Evolutionary conservation across 92 coral and sea anemone genomes (phyloP), one percentile per base, ranked within the genome.

Genomic region (Virgularia gustaviana): DNA sequence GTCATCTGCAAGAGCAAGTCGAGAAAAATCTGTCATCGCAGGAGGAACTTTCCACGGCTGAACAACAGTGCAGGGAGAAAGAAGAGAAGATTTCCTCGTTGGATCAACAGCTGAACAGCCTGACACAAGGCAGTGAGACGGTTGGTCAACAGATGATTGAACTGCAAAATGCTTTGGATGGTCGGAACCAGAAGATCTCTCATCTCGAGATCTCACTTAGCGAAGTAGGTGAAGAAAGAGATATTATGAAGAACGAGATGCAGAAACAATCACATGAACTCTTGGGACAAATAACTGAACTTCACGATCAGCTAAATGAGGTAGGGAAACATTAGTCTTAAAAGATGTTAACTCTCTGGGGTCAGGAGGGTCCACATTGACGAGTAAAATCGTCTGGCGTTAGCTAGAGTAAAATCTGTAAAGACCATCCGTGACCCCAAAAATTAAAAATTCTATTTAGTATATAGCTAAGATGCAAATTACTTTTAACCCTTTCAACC

Each of bases 261-360:
- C 44, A 72, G 63, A 76, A 57, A 41, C 90, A 92, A 72, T 81
- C 96, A 10, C 87, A 87, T 33, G 98, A 89, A 65, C 70, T 92
- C 66, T 54, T 88, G 39, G 88, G 73, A 31, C 89, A 87, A 74
- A 78, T 92, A 22, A 87, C 79, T 65, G 74, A 82, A 49, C 62
- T 92, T 52, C 94, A 86, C 56, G 87, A 76, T 37, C 90, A 89
- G 47, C 74, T 92, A 52, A 28, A 83, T 13, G 85, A 92, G 86
- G 98, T 89, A 20, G 33, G 83, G n/a, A n/a, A n/a, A n/a, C n/a
- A n/a, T n/a, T n/a, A n/a, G n/a, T n/a, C n/a, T n/a, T n/a, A n/a
- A n/a, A n/a, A n/a, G n/a, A n/a, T n/a, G n/a, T n/a, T n/a, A n/a
- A n/a, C n/a, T n/a, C n/a, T n/a, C n/a, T n/a, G n/a, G n/a, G n/a